Evolutionary conservation across 2,888 invertebrate genomes (phyloP).

Genomic region (Bellardia bayeri): DNA sequence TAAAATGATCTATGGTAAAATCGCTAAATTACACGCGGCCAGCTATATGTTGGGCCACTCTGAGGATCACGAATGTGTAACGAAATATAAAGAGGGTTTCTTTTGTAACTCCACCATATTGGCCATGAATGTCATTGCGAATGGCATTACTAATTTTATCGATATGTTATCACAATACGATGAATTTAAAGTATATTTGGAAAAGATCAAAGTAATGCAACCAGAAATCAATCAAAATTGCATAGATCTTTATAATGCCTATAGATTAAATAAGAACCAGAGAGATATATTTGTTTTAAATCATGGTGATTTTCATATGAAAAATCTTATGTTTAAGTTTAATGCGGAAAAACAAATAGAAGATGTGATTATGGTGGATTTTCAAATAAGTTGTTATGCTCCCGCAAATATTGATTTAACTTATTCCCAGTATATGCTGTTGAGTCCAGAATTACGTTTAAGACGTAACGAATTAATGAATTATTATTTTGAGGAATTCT

Average conservation of each 20-base stretch:
- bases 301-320: conserved; percentile 80
- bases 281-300: conserved; percentile 75
- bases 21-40: conserved; percentile 78
- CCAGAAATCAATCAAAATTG: conserved; percentile 53
- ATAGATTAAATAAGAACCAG: neutral
- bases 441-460: conserved; percentile 52
- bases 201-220: conserved; percentile 74
- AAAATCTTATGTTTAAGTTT: conserved; percentile 79
- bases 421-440: conserved; percentile 68
- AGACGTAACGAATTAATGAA: conserved; percentile 67
- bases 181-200: conserved; percentile 70
- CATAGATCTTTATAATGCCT: conserved; percentile 46
- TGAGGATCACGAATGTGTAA: conserved; percentile 56
- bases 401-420: conserved; percentile 68
- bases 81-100: conserved; percentile 57
- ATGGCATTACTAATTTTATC: conserved; percentile 74
- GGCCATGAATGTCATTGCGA: conserved; percentile 56
- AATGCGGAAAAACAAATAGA: conserved; percentile 32
- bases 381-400: conserved; percentile 68
- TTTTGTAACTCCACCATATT: conserved; percentile 1
- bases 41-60: conserved; percentile 69
- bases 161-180: conserved; percentile 65
- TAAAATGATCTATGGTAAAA: conserved; percentile 73
- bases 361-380: conserved; percentile 70
- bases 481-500: conserved; percentile 72